Evolutionary conservation across 2,797 vertebrate species (phyloP).

Genomic region (Neoniphon sammara): DNA sequence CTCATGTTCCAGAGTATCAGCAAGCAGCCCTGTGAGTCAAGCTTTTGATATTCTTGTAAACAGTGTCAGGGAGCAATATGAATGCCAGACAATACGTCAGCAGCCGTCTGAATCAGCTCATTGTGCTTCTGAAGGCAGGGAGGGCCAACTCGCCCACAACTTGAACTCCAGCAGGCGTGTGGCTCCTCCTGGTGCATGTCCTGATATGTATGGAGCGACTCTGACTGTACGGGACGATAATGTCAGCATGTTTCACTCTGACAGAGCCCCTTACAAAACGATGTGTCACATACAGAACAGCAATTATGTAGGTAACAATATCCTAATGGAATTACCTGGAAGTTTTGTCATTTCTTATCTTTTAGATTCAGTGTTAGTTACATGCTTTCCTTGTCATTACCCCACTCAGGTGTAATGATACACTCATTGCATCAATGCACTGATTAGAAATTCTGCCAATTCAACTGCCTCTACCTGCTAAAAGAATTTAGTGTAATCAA

Average conservation of each 20-base stretch:
- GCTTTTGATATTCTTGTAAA: slow-evolving; percentile 70
- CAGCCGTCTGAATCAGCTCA: slow-evolving; percentile 70
- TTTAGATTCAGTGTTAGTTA: no score
- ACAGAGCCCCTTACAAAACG: neutral
- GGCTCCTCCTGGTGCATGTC: slow-evolving; percentile 38
- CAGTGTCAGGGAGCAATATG: slow-evolving; percentile 62
- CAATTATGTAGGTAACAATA: neutral
- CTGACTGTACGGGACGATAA: slow-evolving; percentile 2
- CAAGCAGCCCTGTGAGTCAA: slow-evolving; percentile 71
- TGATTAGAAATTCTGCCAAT: no score
- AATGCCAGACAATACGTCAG: slow-evolving; percentile 78
- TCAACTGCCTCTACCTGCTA: no score
- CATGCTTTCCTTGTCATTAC: no score
- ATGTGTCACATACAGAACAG: neutral
- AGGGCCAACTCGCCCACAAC: slow-evolving; percentile 41
- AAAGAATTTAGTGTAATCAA: no score
- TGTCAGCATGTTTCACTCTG: neutral
- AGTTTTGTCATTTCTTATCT: neutral
- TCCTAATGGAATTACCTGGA: neutral
- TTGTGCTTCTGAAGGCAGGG: slow-evolving; percentile 60
- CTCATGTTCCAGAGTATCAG: slow-evolving; percentile 24
- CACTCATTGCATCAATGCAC: no score
- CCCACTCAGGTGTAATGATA: no score
- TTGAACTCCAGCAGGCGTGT: slow-evolving; percentile 49
- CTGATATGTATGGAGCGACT: slow-evolving; percentile 48